phyloP scores from a whole-genome alignment of 2,113 vertebrate species.

The Apteryx mantelli region DNA sequence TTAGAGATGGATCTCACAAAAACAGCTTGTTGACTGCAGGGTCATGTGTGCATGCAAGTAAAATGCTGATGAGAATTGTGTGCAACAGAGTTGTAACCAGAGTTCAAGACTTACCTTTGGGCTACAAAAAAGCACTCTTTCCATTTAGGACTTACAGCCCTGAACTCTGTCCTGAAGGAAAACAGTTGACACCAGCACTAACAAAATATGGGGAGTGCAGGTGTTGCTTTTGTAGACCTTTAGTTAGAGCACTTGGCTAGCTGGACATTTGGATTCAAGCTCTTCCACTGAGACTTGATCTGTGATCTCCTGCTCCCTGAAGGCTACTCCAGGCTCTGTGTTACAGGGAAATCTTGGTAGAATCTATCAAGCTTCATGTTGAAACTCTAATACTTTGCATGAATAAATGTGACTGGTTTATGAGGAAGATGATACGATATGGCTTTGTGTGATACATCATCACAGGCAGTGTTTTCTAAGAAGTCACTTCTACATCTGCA shows the following conservation, averaged over 20 bases:
- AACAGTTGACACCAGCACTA: neutral
- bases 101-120: neutral
- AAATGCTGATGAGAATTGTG: neutral
- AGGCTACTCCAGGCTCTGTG: neutral
- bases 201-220: neutral
- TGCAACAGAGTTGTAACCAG: neutral
- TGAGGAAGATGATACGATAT: neutral
- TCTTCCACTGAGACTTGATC: neutral
- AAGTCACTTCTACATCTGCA: neutral
- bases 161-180: neutral
- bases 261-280: neutral
- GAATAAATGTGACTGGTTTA: neutral
- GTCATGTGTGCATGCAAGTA: neutral
- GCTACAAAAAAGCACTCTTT: neutral
- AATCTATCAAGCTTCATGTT: neutral
- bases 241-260: neutral
- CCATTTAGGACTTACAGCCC: neutral
- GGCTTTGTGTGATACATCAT: neutral
- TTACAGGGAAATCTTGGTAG: neutral
- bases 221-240: neutral
- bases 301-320: neutral
- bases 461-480: neutral
- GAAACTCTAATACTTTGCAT: neutral
- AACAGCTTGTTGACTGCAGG: neutral
- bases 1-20: neutral